These are phyloP conservation scores for Agriopis leucophaearia DNA, from an alignment of 2,888 invertebrate genomes.

Conservation along the genomic window DNA sequence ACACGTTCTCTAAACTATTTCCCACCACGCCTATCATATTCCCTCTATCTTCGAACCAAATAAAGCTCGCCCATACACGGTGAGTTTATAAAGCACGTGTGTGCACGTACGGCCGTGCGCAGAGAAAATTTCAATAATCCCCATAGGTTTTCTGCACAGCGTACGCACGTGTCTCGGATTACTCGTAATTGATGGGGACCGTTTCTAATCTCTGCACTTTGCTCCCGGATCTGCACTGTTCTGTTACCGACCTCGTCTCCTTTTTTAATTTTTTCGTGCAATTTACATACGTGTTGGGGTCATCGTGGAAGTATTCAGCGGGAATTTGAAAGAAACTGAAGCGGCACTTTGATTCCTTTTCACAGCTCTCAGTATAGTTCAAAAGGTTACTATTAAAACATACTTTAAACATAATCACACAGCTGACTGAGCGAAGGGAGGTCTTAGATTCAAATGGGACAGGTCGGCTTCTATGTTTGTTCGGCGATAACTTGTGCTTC, in stretches of 20 bases:
- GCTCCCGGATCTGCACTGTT: slow-evolving; percentile 54
- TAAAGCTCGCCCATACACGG: slow-evolving; percentile 39
- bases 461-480: no score
- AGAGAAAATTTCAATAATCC: slow-evolving; percentile 81
- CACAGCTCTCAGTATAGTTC: neutral
- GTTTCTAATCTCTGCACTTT: slow-evolving; percentile 83
- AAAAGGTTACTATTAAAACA: no score
- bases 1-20: slow-evolving; percentile 8
- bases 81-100: slow-evolving; percentile 48
- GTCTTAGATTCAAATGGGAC: no score
- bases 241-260: neutral
- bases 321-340: neutral
- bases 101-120: slow-evolving; percentile 53
- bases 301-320: slow-evolving; percentile 1
- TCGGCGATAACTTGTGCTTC: no score
- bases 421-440: no score
- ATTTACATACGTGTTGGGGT: slow-evolving; percentile 17
- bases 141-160: slow-evolving; percentile 74
- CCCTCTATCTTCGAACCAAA: slow-evolving; percentile 31
- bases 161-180: slow-evolving; percentile 81
- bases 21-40: slow-evolving; percentile 17
- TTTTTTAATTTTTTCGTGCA: slow-evolving; percentile 20
- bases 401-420: no score
- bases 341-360: neutral
- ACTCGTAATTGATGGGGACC: slow-evolving; percentile 81